phyloP scores from a whole-genome alignment of 2,113 vertebrate genomes.

The Lepidothrix coronata region DNA sequence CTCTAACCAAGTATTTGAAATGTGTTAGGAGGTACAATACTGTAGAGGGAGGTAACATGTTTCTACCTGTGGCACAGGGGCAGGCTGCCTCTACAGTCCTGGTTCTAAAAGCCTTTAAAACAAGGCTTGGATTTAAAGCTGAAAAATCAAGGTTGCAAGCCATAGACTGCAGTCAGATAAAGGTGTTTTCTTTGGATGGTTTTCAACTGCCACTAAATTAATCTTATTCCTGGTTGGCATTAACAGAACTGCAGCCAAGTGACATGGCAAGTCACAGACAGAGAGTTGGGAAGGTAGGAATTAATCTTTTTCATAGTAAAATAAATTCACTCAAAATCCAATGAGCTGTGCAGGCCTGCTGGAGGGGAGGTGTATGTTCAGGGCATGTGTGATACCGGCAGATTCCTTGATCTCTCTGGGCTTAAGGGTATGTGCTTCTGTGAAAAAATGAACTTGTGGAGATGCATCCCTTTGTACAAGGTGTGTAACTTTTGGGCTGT shows the following conservation, averaged over 20 bases:
- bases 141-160: neutral
- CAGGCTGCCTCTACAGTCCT: neutral
- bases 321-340: neutral
- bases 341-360: neutral
- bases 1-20: neutral
- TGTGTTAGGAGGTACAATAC: neutral
- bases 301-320: neutral
- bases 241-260: neutral
- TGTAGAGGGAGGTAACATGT: neutral
- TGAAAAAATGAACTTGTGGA: neutral
- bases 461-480: neutral
- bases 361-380: neutral
- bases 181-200: neutral
- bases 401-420: neutral
- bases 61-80: neutral
- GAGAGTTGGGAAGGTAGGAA: neutral
- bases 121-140: neutral
- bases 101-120: neutral
- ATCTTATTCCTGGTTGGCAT: neutral
- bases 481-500: neutral
- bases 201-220: neutral
- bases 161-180: neutral
- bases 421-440: neutral
- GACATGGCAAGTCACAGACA: neutral
- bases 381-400: neutral